Conservation (phyloP, 2,113 vertebrate genomes). For the Neoarius graeffei region DNA sequence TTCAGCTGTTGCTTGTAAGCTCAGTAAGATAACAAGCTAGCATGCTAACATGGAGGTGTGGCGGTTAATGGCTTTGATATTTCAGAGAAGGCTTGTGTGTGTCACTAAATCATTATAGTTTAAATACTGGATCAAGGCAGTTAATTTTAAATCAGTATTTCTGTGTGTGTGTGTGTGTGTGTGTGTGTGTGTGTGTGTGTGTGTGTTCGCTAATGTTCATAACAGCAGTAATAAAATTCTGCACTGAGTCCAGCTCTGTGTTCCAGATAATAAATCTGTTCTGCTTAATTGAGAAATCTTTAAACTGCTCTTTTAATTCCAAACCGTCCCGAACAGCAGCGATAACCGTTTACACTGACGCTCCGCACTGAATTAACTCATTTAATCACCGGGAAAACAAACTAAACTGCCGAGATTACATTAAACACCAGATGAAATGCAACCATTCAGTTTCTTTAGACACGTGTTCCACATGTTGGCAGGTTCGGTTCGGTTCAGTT, state of each 20-base stretch:
- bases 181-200: neutral
- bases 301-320: slow-evolving; percentile 12
- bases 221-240: slow-evolving; percentile 8
- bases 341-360: neutral
- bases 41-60: neutral
- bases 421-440: neutral
- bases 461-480: neutral
- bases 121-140: neutral
- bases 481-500: neutral
- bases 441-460: neutral
- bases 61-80: neutral
- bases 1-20: neutral
- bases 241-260: neutral
- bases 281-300: slow-evolving; percentile 10
- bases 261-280: slow-evolving; percentile 18
- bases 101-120: neutral
- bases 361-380: neutral
- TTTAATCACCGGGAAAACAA: neutral
- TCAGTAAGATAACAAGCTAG: neutral
- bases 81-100: neutral
- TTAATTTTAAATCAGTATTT: neutral
- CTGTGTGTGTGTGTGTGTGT: neutral
- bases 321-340: neutral
- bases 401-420: neutral
- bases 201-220: neutral